These are phyloP conservation scores for Agrochola lychnidis DNA, from an alignment of 2,888 invertebrate species.

Conservation along the genomic window DNA sequence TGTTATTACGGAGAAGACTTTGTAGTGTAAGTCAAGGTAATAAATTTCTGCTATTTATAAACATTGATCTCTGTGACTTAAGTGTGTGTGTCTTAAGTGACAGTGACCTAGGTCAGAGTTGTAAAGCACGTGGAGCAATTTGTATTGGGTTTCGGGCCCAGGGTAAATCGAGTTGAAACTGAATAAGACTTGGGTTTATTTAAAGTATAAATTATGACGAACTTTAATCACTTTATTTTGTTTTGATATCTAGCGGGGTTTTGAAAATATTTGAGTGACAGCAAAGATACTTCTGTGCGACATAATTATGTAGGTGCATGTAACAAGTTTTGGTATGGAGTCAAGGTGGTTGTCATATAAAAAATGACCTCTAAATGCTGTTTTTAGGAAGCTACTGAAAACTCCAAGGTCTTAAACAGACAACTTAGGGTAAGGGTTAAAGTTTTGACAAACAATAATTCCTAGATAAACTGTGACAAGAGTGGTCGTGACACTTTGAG, in stretches of 20 bases:
- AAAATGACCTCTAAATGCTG: background rate
- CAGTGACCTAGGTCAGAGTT: background rate
- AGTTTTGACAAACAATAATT: constrained; percentile 21
- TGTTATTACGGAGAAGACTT: background rate
- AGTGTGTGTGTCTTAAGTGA: background rate
- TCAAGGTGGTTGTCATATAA: background rate
- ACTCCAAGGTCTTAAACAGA: background rate
- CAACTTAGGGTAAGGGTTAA: background rate
- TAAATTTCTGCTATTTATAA: background rate
- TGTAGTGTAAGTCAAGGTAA: constrained; percentile 12
- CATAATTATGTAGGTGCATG: background rate
- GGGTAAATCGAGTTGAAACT: background rate
- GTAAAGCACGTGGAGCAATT: background rate
- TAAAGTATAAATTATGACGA: no score
- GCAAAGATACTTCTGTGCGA: no score
- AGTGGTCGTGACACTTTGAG: constrained; percentile 15
- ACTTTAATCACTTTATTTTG: background rate
- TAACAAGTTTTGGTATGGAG: background rate
- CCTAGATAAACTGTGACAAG: background rate
- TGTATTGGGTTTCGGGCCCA: background rate
- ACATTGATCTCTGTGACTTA: constrained; percentile 5
- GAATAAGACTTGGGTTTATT: background rate
- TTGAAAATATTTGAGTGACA: background rate
- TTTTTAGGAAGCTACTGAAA: constrained; percentile 4
- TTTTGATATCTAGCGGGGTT: background rate